These are phyloP conservation scores for Grantiella picta DNA, from an alignment of 2,113 vertebrate genomes.

Conservation along the genomic window DNA sequence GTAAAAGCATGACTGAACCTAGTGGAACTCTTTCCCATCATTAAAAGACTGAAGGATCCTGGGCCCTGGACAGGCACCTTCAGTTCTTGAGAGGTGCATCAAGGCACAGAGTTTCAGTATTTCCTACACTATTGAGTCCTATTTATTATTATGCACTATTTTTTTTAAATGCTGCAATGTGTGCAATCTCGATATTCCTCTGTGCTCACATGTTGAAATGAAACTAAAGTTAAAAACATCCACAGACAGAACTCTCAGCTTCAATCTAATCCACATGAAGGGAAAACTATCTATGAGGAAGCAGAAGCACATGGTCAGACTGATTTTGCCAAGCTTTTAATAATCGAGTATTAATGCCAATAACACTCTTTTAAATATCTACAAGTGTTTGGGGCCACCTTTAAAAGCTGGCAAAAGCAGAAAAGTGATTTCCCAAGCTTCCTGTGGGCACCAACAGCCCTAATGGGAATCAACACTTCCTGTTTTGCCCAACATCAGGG, in stretches of 20 bases:
- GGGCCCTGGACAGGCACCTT: neutral
- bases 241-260: neutral
- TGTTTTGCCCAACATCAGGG: neutral
- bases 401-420: neutral
- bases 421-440: fast-evolving
- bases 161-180: neutral
- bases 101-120: neutral
- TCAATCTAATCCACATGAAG: neutral
- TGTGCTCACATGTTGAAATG: fast-evolving
- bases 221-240: neutral
- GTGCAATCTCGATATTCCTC: neutral
- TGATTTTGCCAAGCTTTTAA: neutral
- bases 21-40: neutral
- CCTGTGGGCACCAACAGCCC: fast-evolving
- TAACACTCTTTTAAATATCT: neutral
- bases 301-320: neutral
- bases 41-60: neutral
- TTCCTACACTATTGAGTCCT: neutral
- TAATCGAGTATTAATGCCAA: neutral
- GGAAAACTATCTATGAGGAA: neutral
- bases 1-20: neutral
- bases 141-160: neutral
- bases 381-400: neutral
- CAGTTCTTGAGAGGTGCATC: neutral
- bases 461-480: fast-evolving